phyloP scores from a whole-genome alignment of 2,888 invertebrate genomes.

The Ichneumon xanthorius region DNA sequence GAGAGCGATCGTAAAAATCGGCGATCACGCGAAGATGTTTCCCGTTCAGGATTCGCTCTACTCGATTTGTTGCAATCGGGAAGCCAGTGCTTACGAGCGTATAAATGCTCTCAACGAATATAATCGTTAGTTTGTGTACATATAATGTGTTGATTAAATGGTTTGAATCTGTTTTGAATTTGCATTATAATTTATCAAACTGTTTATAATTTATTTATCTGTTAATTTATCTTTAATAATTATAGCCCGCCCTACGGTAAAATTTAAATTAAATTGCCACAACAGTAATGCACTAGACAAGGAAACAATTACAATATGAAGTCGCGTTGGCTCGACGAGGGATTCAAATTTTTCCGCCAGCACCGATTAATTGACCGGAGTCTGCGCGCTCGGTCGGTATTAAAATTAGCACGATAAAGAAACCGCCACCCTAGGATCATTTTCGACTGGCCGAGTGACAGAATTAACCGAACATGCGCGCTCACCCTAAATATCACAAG shows the following conservation, averaged over 20 bases:
- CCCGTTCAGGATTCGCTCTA: constrained; percentile 59
- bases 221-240: background rate
- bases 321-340: background rate
- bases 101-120: constrained; percentile 50
- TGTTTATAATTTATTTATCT: background rate
- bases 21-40: constrained; percentile 38
- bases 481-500: constrained; percentile 62
- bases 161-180: background rate
- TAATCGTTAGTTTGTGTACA: constrained; percentile 21
- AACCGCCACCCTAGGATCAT: constrained; percentile 38
- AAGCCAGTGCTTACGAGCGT: constrained; percentile 57
- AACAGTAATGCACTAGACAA: background rate
- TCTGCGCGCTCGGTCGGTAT: background rate
- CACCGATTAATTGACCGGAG: background rate
- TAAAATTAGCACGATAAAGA: background rate
- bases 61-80: constrained; percentile 46
- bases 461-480: constrained; percentile 59
- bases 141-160: constrained; percentile 24
- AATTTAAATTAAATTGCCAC: background rate
- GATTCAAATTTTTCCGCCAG: background rate
- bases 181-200: background rate
- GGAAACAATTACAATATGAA: background rate
- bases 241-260: too few relatives aligned
- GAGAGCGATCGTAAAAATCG: constrained; percentile 52
- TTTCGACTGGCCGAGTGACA: constrained; percentile 41